Evolutionary conservation across 2,113 vertebrate genomes (phyloP).

Genomic region (Corythaixoides concolor): DNA sequence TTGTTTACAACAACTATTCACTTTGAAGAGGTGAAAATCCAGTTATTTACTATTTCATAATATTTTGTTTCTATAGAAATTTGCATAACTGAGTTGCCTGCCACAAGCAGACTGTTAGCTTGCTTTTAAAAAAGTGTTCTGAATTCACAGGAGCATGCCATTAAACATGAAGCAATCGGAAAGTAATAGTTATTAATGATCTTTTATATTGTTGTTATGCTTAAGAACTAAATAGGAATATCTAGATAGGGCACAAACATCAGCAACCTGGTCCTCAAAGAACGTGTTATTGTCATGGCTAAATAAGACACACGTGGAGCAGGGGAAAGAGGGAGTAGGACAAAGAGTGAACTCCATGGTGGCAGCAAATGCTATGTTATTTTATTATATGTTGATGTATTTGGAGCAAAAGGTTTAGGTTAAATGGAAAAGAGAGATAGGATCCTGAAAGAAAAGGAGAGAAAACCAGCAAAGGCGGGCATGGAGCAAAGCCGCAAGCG

Average conservation of each 20-base stretch:
- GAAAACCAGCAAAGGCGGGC: not conserved
- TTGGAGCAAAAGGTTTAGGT: not conserved
- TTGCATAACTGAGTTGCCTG: not conserved
- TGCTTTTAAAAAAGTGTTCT: not conserved
- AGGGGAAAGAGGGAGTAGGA: not conserved
- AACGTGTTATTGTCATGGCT: not conserved
- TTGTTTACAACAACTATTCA: not conserved
- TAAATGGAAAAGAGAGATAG: not conserved
- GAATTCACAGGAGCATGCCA: not conserved
- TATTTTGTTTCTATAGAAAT: not conserved
- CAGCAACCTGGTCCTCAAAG: not conserved
- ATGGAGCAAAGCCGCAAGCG: not conserved
- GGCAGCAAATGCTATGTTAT: not conserved
- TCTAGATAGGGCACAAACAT: not conserved
- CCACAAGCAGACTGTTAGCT: not conserved
- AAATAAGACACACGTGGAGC: not conserved
- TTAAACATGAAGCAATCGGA: not conserved
- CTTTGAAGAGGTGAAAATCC: not conserved
- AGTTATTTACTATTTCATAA: not conserved
- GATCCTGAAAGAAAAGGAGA: not conserved
- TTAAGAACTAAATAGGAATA: not conserved
- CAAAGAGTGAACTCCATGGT: not conserved
- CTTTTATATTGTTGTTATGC: not conserved
- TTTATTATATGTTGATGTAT: not conserved
- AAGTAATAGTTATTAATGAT: not conserved